Evolutionary conservation across 1,140 invertebrate genomes (phyloP), one percentile per base, ranked within the genome.

Genomic region (Drosophila triauraria): DNA sequence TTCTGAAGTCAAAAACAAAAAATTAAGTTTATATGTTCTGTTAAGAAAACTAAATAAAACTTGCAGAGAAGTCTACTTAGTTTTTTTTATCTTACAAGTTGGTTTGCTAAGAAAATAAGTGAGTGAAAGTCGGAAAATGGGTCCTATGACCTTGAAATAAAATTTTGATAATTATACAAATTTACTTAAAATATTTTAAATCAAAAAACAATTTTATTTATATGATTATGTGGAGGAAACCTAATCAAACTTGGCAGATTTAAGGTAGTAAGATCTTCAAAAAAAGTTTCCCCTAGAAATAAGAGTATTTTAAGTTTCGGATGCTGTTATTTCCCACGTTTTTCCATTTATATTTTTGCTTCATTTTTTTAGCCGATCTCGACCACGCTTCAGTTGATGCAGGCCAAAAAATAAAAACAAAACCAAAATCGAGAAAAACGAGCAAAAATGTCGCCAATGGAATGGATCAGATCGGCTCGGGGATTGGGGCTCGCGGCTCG

Each of bases 341-440:
- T 54, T 59, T 75, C 42, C 23, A 32, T 44, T 32, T 68, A 20
- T 62, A 47, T 75, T 44, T 74, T 48, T 46, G 76, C 27, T 67
- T 74, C 27, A 64, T 61, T 60, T 71, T 68, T 59, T 38, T 54
- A 53, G 62, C 53, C 32, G 47, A 68, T 80, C 61, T 79, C 53
- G 61, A 74, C 81, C 80, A 80, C 81, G 81, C 81, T 84, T 84
- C 62, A 78, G 78, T 81, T 85, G 46, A 54, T 38, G 64, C 69
- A 48, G 53, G 69, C 53, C 20, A 30, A 61, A 60, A 10, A 9
- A 38, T n/a, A 20, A 13, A 17, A 20, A 65, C 9, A 50, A 50
- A 17, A n/a, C n/a, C n/a, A 54, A 56, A 40, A 40, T 40, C 35
- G 3, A 56, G 53, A 53, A 32, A 51, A 32, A 23, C 47, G 15